Evolutionary conservation across 2,888 invertebrate species (phyloP).

Genomic region (Stenodema calcarata): DNA sequence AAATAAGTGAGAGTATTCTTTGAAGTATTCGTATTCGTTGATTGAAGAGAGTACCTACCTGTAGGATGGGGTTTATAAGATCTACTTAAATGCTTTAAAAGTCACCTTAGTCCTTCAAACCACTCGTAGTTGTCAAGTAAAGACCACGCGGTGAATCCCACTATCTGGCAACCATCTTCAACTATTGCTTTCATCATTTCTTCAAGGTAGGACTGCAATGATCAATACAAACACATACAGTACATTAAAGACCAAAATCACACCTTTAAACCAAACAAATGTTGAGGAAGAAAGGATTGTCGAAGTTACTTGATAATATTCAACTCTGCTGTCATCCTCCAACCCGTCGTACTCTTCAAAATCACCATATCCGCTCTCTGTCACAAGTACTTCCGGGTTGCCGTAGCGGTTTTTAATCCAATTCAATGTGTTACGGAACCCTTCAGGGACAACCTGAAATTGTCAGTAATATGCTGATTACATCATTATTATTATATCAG

Average conservation of each 20-base stretch:
- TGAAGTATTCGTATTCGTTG: too few relatives aligned
- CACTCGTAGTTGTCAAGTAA: conserved; percentile 86
- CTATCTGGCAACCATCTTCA: conserved; percentile 65
- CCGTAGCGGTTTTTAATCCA: conserved; percentile 54
- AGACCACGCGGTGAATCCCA: conserved; percentile 79
- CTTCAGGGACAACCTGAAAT: conserved; percentile 51
- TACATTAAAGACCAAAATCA: not conserved
- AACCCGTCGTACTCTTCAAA: conserved; percentile 54
- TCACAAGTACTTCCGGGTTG: conserved; percentile 51
- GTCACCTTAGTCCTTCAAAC: conserved; percentile 73
- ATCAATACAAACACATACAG: not conserved
- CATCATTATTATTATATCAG: too few relatives aligned
- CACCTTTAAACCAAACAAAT: too few relatives aligned
- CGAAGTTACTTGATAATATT: conserved; percentile 62
- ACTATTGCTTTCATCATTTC: conserved; percentile 65
- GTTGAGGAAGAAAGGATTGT: too few relatives aligned
- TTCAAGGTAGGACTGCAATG: conserved; percentile 61
- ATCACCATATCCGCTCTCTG: conserved; percentile 55
- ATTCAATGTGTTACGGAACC: conserved; percentile 50
- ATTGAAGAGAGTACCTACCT: too few relatives aligned
- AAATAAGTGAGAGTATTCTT: too few relatives aligned
- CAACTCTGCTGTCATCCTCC: conserved; percentile 62
- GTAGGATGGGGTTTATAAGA: too few relatives aligned
- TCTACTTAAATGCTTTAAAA: not conserved
- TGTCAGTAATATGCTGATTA: too few relatives aligned